These are phyloP conservation scores for Pachyuromys duprasi DNA, from an alignment of 2,797 vertebrate species.

Conservation along the genomic window DNA sequence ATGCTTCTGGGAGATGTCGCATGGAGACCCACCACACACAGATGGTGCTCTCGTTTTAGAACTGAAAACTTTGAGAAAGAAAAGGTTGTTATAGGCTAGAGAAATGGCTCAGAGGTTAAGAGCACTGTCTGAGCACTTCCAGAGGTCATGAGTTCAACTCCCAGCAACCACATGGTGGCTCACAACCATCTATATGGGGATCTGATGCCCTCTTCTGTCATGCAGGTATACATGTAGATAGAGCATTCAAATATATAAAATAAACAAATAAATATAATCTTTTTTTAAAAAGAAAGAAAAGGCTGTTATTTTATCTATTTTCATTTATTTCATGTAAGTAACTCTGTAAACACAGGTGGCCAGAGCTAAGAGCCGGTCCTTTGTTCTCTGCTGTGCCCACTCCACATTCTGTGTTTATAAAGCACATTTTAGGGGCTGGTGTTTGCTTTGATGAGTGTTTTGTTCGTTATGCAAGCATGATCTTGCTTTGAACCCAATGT, in stretches of 20 bases:
- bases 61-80: neutral
- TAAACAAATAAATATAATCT: too few relatives aligned
- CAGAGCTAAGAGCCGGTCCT: neutral
- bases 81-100: too few relatives aligned
- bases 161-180: too few relatives aligned
- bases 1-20: neutral
- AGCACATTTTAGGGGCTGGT: neutral
- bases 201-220: too few relatives aligned
- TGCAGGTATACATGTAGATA: too few relatives aligned
- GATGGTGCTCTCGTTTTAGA: neutral
- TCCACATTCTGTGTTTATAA: conserved; percentile 25
- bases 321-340: neutral
- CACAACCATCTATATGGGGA: too few relatives aligned
- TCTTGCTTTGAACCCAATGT: conserved; percentile 59
- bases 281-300: neutral
- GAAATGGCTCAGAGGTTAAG: too few relatives aligned
- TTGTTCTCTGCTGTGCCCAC: neutral
- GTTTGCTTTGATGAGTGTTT: conserved; percentile 30
- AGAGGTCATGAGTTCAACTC: too few relatives aligned
- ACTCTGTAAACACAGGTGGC: neutral
- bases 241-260: too few relatives aligned
- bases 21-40: neutral
- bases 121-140: too few relatives aligned
- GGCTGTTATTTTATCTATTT: neutral
- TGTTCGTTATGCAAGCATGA: neutral